These are phyloP conservation scores for Plecotus auritus DNA, from an alignment of 2,113 vertebrate species.

Conservation along the genomic window DNA sequence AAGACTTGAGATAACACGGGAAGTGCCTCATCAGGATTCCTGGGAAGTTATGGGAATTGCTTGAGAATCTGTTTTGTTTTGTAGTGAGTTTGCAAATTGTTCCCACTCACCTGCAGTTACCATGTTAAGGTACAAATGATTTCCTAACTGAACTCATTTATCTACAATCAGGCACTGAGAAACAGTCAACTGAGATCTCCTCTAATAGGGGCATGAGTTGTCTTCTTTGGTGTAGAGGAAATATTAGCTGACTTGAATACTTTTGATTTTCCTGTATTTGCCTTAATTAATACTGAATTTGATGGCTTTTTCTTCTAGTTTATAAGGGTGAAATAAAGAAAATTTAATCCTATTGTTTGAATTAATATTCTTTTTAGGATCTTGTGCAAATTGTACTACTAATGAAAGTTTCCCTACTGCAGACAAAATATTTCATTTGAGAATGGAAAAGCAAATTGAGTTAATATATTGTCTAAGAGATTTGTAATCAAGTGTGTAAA, in stretches of 20 bases:
- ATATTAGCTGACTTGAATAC: neutral
- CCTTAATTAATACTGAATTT: conserved; percentile 35
- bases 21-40: neutral
- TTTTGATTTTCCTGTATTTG: neutral
- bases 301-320: neutral
- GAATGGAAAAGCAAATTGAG: conserved; percentile 51
- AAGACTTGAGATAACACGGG: neutral
- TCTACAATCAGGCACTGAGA: neutral
- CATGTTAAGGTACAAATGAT: neutral
- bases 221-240: neutral
- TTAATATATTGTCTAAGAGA: conserved; percentile 21
- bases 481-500: neutral
- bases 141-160: neutral
- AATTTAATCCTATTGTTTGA: conserved; percentile 46
- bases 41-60: neutral
- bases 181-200: neutral
- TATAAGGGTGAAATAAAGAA: neutral
- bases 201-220: neutral
- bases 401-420: conserved; percentile 48
- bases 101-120: neutral
- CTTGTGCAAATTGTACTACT: conserved; percentile 5
- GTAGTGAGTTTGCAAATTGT: neutral
- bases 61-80: neutral
- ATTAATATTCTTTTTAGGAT: conserved; percentile 53
- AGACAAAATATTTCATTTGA: conserved; percentile 59